Evolutionary conservation across 2,113 vertebrate genomes (phyloP).

Genomic region (Lagenorhynchus albirostris): DNA sequence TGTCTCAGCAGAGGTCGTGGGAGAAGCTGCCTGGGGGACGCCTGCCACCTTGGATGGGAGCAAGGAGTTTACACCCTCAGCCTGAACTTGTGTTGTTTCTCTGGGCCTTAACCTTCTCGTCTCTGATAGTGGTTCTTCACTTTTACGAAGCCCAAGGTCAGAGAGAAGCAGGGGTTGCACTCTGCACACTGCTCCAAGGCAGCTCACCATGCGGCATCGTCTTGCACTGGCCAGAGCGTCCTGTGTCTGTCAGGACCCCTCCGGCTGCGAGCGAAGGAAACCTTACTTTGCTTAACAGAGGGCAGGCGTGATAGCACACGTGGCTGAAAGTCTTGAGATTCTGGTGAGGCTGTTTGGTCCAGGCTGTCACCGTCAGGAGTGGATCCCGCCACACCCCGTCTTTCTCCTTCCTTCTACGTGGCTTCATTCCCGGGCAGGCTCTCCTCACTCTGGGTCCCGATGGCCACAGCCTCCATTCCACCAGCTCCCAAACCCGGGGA

Average conservation of each 20-base stretch:
- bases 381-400: neutral
- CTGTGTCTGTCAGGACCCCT: neutral
- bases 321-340: neutral
- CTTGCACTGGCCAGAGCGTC: too few relatives aligned
- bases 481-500: neutral
- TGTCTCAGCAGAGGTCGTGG: neutral
- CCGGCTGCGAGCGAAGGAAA: neutral
- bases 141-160: neutral
- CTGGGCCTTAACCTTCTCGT: neutral
- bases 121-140: neutral
- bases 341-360: neutral
- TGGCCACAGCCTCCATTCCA: neutral
- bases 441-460: neutral
- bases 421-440: neutral
- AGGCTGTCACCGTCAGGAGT: neutral
- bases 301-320: accelerated
- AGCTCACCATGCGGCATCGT: too few relatives aligned
- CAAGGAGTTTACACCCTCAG: neutral
- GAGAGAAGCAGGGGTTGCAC: neutral
- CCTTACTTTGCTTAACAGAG: neutral
- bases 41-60: too few relatives aligned
- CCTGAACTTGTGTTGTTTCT: neutral
- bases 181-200: neutral
- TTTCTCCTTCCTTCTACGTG: neutral
- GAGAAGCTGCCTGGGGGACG: neutral